Conservation (phyloP, 2,113 vertebrate genomes). For the Origma solitaria region DNA sequence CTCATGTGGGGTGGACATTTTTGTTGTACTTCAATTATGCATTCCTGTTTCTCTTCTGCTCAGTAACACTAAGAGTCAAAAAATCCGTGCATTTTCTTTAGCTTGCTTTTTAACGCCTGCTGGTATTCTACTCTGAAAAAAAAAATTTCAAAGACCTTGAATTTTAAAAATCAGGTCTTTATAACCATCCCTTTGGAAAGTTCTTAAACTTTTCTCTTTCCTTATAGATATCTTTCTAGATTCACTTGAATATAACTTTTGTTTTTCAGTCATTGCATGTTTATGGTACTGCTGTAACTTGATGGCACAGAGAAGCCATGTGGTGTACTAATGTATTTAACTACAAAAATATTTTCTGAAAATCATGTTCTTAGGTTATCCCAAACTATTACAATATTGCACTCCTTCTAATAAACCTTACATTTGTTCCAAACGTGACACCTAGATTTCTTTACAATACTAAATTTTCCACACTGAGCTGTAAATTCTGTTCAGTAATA, state of each 20-base stretch:
- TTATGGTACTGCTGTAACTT: not conserved
- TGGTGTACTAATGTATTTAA: not conserved
- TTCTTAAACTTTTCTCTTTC: not conserved
- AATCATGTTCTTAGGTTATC: not conserved
- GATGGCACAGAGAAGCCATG: not conserved
- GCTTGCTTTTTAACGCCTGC: not conserved
- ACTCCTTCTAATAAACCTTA: not conserved
- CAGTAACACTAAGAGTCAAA: not conserved
- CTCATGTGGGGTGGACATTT: not conserved
- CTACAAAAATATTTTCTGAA: not conserved
- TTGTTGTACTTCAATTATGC: not conserved
- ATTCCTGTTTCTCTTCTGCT: not conserved
- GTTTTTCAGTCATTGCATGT: not conserved
- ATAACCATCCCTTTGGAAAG: not conserved
- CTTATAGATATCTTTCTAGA: not conserved
- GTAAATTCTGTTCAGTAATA: not conserved
- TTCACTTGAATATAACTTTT: not conserved
- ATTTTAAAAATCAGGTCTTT: not conserved
- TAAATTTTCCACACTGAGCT: not conserved
- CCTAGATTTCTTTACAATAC: not conserved
- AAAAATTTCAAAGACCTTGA: not conserved
- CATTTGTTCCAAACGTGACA: fast-evolving
- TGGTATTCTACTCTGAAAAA: not conserved
- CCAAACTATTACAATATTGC: not conserved
- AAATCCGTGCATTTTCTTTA: fast-evolving